phyloP scores from a whole-genome alignment of 2,797 vertebrate species.

The Mastacembelus armatus region DNA sequence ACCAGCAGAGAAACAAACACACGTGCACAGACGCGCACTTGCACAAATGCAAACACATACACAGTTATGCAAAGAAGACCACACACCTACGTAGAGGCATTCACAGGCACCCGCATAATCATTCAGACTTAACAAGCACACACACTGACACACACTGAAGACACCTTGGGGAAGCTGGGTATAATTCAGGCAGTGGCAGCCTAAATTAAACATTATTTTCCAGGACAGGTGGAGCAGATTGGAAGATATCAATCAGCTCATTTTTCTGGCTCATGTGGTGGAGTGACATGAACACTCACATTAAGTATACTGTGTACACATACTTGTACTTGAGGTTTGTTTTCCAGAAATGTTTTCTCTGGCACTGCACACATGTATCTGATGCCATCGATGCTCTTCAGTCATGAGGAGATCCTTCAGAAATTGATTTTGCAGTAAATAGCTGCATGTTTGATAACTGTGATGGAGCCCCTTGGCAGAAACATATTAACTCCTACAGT shows the following conservation, averaged over 20 bases:
- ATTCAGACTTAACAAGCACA: conserved; percentile 21
- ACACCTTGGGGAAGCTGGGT: conserved; percentile 43
- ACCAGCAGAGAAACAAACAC: conserved; percentile 29
- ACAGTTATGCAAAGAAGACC: conserved; percentile 26
- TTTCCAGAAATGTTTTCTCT: background rate
- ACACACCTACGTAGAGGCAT: conserved; percentile 1
- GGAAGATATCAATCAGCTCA: conserved; percentile 34
- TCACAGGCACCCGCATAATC: conserved; percentile 20
- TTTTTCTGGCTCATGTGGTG: conserved; percentile 25
- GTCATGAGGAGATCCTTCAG: conserved; percentile 13
- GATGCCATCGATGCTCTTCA: background rate
- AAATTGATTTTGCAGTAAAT: conserved; percentile 16
- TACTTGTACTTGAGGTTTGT: background rate
- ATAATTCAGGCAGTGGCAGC: conserved; percentile 40
- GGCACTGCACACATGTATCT: background rate
- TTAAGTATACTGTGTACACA: conserved; percentile 5
- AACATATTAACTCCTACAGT: conserved; percentile 33
- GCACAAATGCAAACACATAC: conserved; percentile 16
- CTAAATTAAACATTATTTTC: conserved; percentile 48
- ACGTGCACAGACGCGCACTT: conserved; percentile 1
- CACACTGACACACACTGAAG: conserved; percentile 27
- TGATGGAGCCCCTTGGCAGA: conserved; percentile 42
- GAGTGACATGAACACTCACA: background rate
- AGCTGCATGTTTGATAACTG: conserved; percentile 26
- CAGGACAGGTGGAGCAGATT: conserved; percentile 50